phyloP scores from a whole-genome alignment of 64 coral and sea anemone species.

The Hydrozoanthus tunicans region DNA sequence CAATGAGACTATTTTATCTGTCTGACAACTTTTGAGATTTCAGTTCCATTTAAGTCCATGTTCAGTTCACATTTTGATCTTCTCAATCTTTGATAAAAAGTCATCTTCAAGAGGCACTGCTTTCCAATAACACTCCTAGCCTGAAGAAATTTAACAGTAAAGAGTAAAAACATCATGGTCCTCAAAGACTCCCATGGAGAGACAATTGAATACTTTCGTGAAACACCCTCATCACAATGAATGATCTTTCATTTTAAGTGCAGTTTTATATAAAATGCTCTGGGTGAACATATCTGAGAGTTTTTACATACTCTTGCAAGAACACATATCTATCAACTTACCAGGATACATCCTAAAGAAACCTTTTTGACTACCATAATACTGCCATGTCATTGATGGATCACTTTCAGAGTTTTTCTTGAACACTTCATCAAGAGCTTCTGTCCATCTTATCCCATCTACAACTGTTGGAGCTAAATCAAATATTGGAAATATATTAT shows the following conservation, averaged over 20 bases:
- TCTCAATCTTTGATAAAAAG: too few relatives aligned
- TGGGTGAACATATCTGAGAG: neutral
- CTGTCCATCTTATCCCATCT: conserved; percentile 84
- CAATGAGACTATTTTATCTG: too few relatives aligned
- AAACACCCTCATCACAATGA: too few relatives aligned
- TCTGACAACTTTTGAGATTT: too few relatives aligned
- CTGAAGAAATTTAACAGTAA: too few relatives aligned
- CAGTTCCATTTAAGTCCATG: too few relatives aligned
- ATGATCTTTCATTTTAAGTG: neutral
- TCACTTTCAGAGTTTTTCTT: conserved; percentile 64
- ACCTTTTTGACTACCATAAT: conserved; percentile 90
- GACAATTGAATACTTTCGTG: too few relatives aligned
- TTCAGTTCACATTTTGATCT: too few relatives aligned
- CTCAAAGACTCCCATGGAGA: too few relatives aligned
- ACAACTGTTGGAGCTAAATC: conserved; percentile 81
- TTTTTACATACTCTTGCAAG: neutral
- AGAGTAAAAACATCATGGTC: too few relatives aligned
- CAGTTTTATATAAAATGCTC: neutral
- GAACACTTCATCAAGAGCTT: conserved; percentile 84
- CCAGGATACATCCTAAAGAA: conserved; percentile 89
- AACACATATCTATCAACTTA: conserved; percentile 1
- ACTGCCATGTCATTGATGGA: conserved; percentile 80
- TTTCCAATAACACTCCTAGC: too few relatives aligned
- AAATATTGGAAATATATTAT: neutral
- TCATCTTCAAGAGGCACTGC: too few relatives aligned